Evolutionary conservation across 2,113 vertebrate species (phyloP).

Genomic region (Pelvicachromis taeniatus): DNA sequence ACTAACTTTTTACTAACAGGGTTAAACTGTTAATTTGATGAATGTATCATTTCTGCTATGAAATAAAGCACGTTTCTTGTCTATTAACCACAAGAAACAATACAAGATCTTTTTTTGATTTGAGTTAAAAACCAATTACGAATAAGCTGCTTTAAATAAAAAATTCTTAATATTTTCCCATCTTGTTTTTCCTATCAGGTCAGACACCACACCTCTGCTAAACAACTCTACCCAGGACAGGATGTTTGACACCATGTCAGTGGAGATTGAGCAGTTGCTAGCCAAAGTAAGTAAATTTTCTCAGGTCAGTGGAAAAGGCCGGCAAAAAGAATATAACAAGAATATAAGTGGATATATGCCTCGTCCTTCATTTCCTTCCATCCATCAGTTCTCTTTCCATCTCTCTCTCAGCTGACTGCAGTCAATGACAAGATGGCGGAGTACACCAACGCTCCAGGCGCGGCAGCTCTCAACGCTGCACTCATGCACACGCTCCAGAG

Average conservation of each 20-base stretch:
- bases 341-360: not conserved
- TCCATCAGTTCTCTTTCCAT: not conserved
- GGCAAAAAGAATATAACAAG: not conserved
- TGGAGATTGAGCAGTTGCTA: constrained; percentile 96
- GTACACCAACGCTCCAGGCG: constrained; percentile 86
- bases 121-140: not conserved
- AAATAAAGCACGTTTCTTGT: not conserved
- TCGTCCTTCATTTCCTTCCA: not conserved
- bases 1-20: not conserved
- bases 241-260: constrained; percentile 99
- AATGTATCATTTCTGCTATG: not conserved
- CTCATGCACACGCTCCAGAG: constrained; percentile 96
- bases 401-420: constrained; percentile 81
- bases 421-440: constrained; percentile 98
- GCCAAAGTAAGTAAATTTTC: constrained; percentile 80
- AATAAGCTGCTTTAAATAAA: not conserved
- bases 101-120: not conserved
- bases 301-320: not conserved
- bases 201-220: constrained; percentile 92
- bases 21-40: not conserved
- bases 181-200: constrained; percentile 68
- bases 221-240: constrained; percentile 98
- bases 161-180: not conserved
- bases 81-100: not conserved
- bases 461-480: constrained; percentile 88